Evolutionary conservation across 2,888 invertebrate genomes (phyloP), one percentile per base, ranked within the genome.

Genomic region (Teleogryllus oceanicus): DNA sequence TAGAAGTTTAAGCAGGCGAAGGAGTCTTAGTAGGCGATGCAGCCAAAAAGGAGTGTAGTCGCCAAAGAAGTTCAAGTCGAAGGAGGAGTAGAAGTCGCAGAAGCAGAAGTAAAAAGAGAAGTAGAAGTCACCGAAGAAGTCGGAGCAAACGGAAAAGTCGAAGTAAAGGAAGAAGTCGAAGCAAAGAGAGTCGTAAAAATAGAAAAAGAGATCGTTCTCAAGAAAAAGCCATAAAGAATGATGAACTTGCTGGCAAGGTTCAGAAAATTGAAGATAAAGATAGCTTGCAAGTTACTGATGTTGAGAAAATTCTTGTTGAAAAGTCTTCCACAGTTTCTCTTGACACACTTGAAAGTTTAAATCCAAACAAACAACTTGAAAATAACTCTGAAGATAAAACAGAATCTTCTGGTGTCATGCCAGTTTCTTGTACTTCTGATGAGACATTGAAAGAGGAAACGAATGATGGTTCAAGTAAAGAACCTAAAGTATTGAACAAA

Each of bases 121-220:
- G 78, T 74, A 79, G 24, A 21, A 78, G 79, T 81, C 77, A 50
- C 5, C 24, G 50, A n/a, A 80, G 80, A n/a, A 74, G 78, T 78
- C n/a, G 76, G 49, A 79, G 79, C 49, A 77, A 79, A 37, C 75
- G 76, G 11, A 77, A 75, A 50, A 79, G 78, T 74, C 76, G 24
- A 21, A 78, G 79, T 81, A 76, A 74, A n/a, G 78, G 80, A n/a
- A 78, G 80, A 11, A 80, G 80, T 77, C 75, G 76, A 16, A 78
- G 80, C 49, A 21, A 74, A 37, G 76, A 78, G n/a, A 80, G 77
- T 51, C 78, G 79, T 37, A 24, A 62, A 18, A 13, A 62, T 5
- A 62, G 62, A n/a, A 62, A 62, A 62, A 13, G 62, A 62, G 62
- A 62, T n/a, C 62, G 62, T n/a, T 62, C 62, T 18, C 62, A 62